Evolutionary conservation across 2,113 vertebrate genomes (phyloP), one percentile per base, ranked within the genome.

Genomic region (Stegastes partitus): DNA sequence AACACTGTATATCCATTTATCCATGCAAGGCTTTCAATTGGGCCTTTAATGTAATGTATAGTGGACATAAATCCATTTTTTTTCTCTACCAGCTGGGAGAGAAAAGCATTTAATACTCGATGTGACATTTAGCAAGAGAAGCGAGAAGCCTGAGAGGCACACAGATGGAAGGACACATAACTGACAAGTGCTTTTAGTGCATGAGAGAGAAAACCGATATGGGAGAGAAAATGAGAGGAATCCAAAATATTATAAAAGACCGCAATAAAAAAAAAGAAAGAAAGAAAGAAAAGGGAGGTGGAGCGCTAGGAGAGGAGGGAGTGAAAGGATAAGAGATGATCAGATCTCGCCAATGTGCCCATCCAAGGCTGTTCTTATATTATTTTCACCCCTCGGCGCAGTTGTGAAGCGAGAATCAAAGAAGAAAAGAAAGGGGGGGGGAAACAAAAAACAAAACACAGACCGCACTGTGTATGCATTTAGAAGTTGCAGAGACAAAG

Each of bases 61-160:
- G 76, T 85, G 77, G 68, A 83, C 78, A 87, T 89, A 83, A 79
- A 87, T 86, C 61, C 26, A 74, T 81, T 88, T 80, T 83, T 79
- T 69, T 77, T 65, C 45, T 19, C 64, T 73, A 51, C 81, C 77
- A 78, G 61, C 65, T 69, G 70, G 49, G 57, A 69, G 53, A 64
- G 65, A 50, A 67, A 68, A 64, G 82, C 77, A 70, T 83, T 85
- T 74, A 47, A 85, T 81, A 72, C 28, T 49, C 28, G 73, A 76
- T 70, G 70, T 93, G 91, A 89, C 90, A 91, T 92, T 93, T 92
- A 85, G 53, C 47, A 21, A 44, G 63, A 77, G 63, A 54, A 31
- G 74, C 77, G 63, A 79, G 76, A 74, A 19, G 75, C 25, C 79
- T 79, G 72, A 90, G 67, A 74, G 62, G 61, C 42, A 15, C 73